Percentiles rank a stretch among this genome's conserved stretches.
Conservation (phyloP, 2,113 vertebrate species). For the Pygoscelis antarcticus region DNA sequence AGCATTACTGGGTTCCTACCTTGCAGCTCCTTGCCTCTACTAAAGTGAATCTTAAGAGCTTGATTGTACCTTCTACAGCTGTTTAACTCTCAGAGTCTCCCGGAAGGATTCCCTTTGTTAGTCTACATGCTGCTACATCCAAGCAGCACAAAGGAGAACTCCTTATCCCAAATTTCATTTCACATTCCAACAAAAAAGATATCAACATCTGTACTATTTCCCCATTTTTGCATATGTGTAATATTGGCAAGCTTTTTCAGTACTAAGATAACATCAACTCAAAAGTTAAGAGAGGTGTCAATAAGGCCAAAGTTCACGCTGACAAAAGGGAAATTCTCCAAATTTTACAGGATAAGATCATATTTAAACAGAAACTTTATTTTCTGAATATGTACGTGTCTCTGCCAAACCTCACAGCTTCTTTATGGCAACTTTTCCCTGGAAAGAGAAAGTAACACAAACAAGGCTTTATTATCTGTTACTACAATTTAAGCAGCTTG, state of each 20-base stretch:
- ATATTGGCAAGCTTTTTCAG: not conserved
- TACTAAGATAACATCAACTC: not conserved
- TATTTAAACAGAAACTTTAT: not conserved
- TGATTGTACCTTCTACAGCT: not conserved
- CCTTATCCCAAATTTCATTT: not conserved
- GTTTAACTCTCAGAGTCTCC: not conserved
- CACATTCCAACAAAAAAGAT: not conserved
- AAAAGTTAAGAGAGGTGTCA: not conserved
- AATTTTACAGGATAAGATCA: not conserved
- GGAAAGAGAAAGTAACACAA: not conserved
- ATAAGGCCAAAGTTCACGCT: not conserved
- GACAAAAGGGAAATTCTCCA: not conserved
- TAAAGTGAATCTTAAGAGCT: not conserved
- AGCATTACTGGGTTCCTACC: not conserved
- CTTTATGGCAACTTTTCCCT: not conserved
- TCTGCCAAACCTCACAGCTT: not conserved
- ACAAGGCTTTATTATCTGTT: conserved; percentile 12
- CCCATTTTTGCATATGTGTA: not conserved
- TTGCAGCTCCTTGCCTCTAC: not conserved
- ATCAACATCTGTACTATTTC: not conserved
- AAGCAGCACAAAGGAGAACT: not conserved
- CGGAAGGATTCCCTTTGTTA: not conserved
- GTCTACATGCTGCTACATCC: not conserved
- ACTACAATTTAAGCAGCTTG: not conserved
- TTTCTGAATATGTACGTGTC: not conserved